Conservation (phyloP, 2,113 vertebrate genomes). For the Acinonyx jubatus region DNA sequence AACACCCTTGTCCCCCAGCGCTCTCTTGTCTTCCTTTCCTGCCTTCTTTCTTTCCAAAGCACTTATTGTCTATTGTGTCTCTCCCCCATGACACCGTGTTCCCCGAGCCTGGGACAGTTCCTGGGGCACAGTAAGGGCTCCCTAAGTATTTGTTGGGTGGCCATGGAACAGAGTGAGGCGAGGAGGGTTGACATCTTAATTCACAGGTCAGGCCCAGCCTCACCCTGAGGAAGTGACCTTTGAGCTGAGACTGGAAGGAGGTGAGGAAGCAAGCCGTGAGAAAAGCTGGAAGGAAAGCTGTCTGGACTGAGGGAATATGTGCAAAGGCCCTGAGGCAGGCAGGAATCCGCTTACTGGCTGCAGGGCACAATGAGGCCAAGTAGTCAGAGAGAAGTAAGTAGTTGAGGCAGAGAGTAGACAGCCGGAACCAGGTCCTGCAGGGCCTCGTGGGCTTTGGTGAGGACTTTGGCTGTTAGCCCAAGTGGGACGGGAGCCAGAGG, state of each 20-base stretch:
- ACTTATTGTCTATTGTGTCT: neutral
- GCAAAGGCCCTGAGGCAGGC: neutral
- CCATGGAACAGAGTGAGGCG: no score
- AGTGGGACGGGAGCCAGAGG: neutral
- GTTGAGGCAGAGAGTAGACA: neutral
- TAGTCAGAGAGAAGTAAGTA: neutral
- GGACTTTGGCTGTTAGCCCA: neutral
- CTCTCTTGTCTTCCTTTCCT: neutral
- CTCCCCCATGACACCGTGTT: neutral
- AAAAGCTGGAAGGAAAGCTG: neutral
- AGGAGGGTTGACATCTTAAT: neutral
- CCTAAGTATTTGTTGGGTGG: neutral
- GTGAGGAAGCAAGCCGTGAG: neutral
- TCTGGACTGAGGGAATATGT: neutral
- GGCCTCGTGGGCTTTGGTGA: fast-evolving
- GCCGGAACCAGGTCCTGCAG: neutral
- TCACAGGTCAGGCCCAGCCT: neutral
- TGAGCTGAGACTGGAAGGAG: neutral
- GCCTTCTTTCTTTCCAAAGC: neutral
- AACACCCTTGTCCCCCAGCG: no score
- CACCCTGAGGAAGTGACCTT: neutral
- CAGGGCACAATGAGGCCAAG: neutral
- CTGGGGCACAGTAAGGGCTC: neutral
- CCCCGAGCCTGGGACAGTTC: neutral
- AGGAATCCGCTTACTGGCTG: neutral